Conservation (phyloP, 2,113 vertebrate species). For the Glaucomys volans region DNA sequence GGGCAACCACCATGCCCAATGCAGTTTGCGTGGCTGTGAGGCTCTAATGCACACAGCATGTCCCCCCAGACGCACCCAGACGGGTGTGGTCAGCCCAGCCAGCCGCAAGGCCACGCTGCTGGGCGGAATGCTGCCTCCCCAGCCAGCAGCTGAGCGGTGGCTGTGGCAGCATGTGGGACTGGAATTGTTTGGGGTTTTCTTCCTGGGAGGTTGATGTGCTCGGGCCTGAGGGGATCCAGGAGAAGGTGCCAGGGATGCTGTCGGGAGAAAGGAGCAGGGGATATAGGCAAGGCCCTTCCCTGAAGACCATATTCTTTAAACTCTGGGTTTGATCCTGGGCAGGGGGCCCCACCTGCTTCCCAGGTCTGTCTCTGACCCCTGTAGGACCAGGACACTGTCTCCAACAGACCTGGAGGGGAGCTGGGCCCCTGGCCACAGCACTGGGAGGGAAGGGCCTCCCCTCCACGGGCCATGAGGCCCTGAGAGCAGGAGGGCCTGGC, state of each 20-base stretch:
- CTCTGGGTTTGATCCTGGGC: background rate
- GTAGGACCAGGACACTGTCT: background rate
- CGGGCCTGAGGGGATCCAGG: background rate
- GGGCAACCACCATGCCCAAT: background rate
- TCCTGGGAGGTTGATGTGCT: background rate
- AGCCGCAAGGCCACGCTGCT: rapidly evolving
- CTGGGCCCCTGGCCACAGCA: background rate
- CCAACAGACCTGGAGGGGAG: background rate
- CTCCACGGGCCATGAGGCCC: rapidly evolving
- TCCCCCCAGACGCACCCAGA: rapidly evolving
- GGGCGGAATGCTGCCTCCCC: background rate
- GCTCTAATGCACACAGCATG: background rate
- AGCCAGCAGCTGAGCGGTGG: background rate
- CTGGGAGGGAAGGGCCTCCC: background rate
- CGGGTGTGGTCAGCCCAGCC: background rate
- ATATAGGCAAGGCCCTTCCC: background rate
- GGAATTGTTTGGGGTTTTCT: background rate
- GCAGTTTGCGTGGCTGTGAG: background rate
- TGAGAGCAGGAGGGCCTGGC: background rate
- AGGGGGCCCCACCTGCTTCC: too few species aligned
- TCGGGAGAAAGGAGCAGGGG: background rate
- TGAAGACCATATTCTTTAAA: background rate
- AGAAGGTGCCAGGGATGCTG: background rate
- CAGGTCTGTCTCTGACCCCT: background rate
- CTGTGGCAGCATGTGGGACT: background rate